Evolutionary conservation across 2,888 invertebrate species (phyloP), one percentile per base, ranked within the genome.

Genomic region (Caradrina kadenii): DNA sequence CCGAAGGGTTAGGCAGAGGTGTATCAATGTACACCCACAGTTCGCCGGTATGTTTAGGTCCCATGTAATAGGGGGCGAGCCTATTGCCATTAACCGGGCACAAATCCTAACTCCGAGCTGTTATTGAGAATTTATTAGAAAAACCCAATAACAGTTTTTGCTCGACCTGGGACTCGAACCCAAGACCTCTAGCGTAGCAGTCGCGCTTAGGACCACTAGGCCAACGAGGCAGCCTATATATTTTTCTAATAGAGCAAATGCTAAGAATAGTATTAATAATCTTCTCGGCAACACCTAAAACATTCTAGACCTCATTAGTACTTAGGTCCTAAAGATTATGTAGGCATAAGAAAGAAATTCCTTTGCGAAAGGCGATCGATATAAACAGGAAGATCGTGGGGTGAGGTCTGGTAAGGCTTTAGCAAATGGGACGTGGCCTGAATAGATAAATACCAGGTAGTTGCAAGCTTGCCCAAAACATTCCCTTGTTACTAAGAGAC

Each of bases 301-400:
- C 22, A 19, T 45, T 3, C 11, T 31, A 6, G 19, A 1, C 11
- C n/a, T 10, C 1, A 21, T 13, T 17, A 8, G 7, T 6, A 13
- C 10, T 11, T 15, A n/a, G 10, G 11, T 48, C 11, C 22, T 10
- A 2, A 52, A 19, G 11, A 52, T 49, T 45, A 45, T 45, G 45
- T 45, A 11, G 35, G 22, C 31, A 15, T 21, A 42, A 49, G 2
- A 31, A 17, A 59, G 15, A 53, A 6, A 2, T 13, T 21, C 11
- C 8, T 42, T 49, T 35, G 31, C 13, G 7, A 69, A 50, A 35
- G 1, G n/a, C 31, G 53, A 76, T 72, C 70, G 31, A 76, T 54
- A 19, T 11, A 15, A 11, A 31, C n/a, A 70, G 42, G 54, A 53
- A 74, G 54, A 55, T 48, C 17, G 45, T 17, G 17, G 45, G 45